Evolutionary conservation across 2,888 invertebrate species (phyloP).

Genomic region (Drosophila helvetica): DNA sequence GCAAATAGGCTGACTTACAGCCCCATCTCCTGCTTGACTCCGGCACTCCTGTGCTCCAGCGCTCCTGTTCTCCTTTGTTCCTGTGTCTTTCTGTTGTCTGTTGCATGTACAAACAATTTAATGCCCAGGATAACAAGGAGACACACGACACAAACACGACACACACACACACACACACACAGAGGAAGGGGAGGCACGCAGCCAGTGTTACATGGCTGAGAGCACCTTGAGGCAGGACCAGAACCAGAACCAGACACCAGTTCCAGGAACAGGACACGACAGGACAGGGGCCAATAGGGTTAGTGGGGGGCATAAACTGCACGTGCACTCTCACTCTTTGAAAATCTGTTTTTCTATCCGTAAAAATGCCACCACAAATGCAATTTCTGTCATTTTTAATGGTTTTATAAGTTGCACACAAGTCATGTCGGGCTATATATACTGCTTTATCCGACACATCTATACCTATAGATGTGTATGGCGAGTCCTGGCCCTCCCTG

Average conservation of each 20-base stretch:
- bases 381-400: constrained; percentile 73
- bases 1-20: constrained; percentile 58
- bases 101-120: constrained; percentile 69
- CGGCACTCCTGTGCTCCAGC: not conserved
- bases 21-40: constrained; percentile 5
- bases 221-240: constrained; percentile 24
- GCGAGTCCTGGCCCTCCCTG: not conserved
- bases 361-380: constrained; percentile 54
- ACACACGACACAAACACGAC: constrained; percentile 21
- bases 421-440: not conserved
- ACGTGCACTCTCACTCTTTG: constrained; percentile 10
- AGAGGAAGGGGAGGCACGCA: constrained; percentile 30
- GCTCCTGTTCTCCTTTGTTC: constrained; percentile 8
- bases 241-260: too few relatives aligned
- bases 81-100: constrained; percentile 41
- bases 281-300: constrained; percentile 12
- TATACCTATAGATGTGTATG: not conserved
- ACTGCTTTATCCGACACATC: not conserved
- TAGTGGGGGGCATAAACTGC: constrained; percentile 23
- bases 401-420: constrained; percentile 70
- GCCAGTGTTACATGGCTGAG: constrained; percentile 46
- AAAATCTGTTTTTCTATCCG: constrained; percentile 27
- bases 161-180: constrained; percentile 23
- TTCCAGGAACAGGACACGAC: constrained; percentile 13
- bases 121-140: constrained; percentile 68